phyloP scores from a whole-genome alignment of 2,797 vertebrate species.

The Danio jaintianensis region DNA sequence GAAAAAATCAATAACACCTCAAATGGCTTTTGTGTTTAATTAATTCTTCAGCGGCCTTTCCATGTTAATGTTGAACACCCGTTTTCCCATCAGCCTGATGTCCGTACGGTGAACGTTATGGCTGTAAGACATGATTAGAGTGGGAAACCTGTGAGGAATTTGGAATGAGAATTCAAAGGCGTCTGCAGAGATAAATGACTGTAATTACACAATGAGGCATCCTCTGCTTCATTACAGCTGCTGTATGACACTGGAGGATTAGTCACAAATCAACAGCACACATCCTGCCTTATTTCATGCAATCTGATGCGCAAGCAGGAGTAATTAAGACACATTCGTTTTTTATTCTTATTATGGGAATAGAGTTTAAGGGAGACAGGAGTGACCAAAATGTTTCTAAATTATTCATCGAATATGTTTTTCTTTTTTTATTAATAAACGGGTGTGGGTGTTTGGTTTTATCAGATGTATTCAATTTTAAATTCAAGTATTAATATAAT shows the following conservation, averaged over 20 bases:
- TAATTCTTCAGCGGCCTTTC: not conserved
- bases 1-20: not conserved
- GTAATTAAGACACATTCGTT: conserved; percentile 22
- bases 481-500: not conserved
- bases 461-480: not conserved
- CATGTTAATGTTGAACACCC: not conserved
- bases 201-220: conserved; percentile 72
- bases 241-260: conserved; percentile 62
- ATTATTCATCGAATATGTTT: not conserved
- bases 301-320: not conserved
- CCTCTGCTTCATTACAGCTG: conserved; percentile 71
- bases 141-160: not conserved
- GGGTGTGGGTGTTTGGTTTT: not conserved
- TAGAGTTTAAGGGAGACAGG: not conserved
- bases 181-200: conserved; percentile 68
- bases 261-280: conserved; percentile 71
- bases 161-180: conserved; percentile 6
- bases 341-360: not conserved
- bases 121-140: not conserved
- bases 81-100: not conserved
- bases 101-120: not conserved
- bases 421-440: not conserved
- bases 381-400: not conserved
- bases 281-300: conserved; percentile 65
- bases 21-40: not conserved